Evolutionary conservation across 1,140 invertebrate genomes (phyloP), one percentile per base, ranked within the genome.

Genomic region (Lethrus apterus): DNA sequence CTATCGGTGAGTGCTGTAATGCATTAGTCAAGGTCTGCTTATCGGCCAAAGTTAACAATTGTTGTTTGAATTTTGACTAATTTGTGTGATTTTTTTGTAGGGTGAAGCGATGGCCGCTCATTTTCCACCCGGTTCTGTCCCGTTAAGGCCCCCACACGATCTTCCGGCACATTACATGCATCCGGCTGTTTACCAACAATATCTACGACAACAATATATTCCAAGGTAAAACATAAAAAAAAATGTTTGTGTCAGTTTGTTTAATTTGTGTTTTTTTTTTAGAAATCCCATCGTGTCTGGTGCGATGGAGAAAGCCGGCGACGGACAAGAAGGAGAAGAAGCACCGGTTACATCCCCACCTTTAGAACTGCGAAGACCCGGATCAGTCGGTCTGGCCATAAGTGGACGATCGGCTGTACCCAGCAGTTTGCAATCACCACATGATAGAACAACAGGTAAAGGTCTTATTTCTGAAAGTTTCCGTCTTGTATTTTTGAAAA

Each of bases 401-500:
- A 51, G 54, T 5, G 61, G 54, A 14, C 46, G 65, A 46, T 47
- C 63, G 11, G 58, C 68, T 15, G 70, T 73, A 23, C 70, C 73
- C n/a, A 72, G 74, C 43, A 67, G 73, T 52, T 67, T 77, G 51
- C 78, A 79, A 58, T 81, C 81, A 19, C 78, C 83, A 3, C 83
- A 86, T 52, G 85, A 89, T 62, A 72, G 86, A 43, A 77, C 77
- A 14, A 86, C 85, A 47, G 85, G 77, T 78, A 64, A 68, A 63
- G 64, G 44, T 19, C 17, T 21, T 41, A 18, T 42, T 36, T 44
- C 36, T 30, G 24, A 34, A 9, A 24, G n/a, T n/a, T n/a, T n/a
- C n/a, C n/a, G n/a, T n/a, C n/a, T n/a, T n/a, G 5, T 15, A 11
- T 17, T 4, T 21, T 10, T 4, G 34, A 21, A 10, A 23, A 13